These are phyloP conservation scores for Ptychodera flava DNA, from an alignment of 35 echinoderm and acorn worm species.

Conservation along the genomic window DNA sequence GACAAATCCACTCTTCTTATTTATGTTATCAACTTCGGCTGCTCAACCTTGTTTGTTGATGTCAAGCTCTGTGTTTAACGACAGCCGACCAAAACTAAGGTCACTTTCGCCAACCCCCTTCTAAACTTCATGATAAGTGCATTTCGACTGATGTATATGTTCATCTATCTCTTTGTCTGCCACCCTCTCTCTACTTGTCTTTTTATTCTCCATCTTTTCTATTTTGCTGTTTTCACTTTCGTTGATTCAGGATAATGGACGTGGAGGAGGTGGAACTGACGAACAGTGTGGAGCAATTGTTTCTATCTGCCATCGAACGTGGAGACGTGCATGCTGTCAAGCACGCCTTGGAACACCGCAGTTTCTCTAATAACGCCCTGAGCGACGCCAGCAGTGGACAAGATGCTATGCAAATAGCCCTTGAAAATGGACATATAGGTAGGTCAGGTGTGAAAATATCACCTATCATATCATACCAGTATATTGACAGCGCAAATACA, in stretches of 20 bases:
- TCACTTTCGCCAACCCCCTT: too few relatives aligned
- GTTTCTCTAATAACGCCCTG: neutral
- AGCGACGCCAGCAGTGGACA: neutral
- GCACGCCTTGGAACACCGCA: slow-evolving; percentile 48
- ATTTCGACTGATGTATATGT: too few relatives aligned
- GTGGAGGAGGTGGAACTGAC: neutral
- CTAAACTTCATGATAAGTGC: too few relatives aligned
- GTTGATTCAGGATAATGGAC: neutral
- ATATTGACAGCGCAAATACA: too few relatives aligned
- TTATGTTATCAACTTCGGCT: too few relatives aligned
- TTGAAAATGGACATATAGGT: neutral
- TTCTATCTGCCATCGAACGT: slow-evolving; percentile 70
- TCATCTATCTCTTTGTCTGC: neutral
- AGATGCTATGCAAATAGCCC: neutral
- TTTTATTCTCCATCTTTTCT: neutral
- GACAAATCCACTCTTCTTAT: too few relatives aligned
- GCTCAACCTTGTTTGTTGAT: too few relatives aligned
- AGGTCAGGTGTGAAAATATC: too few relatives aligned
- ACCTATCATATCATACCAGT: too few relatives aligned
- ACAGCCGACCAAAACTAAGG: too few relatives aligned
- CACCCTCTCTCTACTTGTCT: neutral
- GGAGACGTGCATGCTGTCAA: slow-evolving; percentile 89
- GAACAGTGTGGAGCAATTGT: slow-evolving; percentile 55
- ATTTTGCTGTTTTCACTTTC: neutral
- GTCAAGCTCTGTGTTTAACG: too few relatives aligned